Evolutionary conservation across 1,140 invertebrate species (phyloP).

Genomic region (Yoshiicerus persimilis): DNA sequence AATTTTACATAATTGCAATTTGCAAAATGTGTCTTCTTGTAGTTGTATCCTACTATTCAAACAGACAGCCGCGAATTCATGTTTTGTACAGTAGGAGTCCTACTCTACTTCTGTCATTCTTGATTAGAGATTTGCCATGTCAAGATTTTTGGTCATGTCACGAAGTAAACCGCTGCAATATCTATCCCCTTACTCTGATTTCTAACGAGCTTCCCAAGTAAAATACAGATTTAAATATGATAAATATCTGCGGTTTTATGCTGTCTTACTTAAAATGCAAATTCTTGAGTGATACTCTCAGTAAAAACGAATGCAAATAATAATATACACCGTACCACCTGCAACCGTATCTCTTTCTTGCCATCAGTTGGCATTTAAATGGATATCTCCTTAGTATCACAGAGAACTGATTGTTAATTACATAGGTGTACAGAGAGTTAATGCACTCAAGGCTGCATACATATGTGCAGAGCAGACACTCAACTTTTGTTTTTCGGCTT

Average conservation of each 20-base stretch:
- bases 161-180: background rate
- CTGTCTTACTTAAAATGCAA: background rate
- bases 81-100: background rate
- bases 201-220: background rate
- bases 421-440: no score
- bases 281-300: background rate
- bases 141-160: background rate
- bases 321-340: no score
- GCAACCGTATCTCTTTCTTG: no score
- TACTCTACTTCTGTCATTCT: background rate
- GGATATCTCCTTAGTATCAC: no score
- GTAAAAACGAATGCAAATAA: no score
- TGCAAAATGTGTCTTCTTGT: background rate
- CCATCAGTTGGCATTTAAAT: no score
- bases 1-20: background rate
- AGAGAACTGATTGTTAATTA: no score
- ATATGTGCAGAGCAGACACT: no score
- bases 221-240: background rate
- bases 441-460: no score
- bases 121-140: background rate
- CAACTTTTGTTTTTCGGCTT: no score
- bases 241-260: background rate
- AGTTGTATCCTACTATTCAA: no score
- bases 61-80: no score
- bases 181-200: background rate